Percentiles rank a stretch among this genome's conserved stretches.
Conservation (phyloP, 2,113 vertebrate species). For the Aspidoscelis tigris region DNA sequence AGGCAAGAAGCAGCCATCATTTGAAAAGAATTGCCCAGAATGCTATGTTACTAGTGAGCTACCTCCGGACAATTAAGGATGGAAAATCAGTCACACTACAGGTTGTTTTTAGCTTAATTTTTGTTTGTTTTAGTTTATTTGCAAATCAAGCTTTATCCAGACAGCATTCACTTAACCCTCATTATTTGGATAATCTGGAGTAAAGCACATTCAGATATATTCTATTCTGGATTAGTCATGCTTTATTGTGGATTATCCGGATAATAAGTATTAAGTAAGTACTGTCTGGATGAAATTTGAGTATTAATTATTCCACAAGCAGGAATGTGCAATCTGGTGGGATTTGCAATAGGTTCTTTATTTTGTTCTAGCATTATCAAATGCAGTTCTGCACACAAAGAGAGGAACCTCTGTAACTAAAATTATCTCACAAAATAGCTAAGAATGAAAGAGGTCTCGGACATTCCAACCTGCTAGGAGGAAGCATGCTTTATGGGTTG, state of each 20-base stretch:
- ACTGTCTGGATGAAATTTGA: no score
- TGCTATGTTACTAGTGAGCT: background rate
- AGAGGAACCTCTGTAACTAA: background rate
- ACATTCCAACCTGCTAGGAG: background rate
- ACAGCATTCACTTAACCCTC: no score
- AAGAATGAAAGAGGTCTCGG: background rate
- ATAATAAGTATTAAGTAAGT: no score
- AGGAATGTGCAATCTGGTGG: background rate
- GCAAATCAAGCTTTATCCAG: no score
- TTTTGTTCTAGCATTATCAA: slow-evolving; percentile 44
- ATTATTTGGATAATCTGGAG: no score
- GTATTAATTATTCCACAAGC: no score
- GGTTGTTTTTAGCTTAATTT: slow-evolving; percentile 11
- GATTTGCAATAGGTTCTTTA: slow-evolving; percentile 27
- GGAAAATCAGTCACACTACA: slow-evolving; percentile 10
- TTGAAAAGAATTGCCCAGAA: background rate
- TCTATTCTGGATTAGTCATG: no score
- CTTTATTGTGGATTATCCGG: no score
- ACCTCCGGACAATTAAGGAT: background rate
- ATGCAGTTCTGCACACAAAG: slow-evolving; percentile 34
- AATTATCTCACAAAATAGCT: background rate
- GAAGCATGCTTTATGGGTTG: background rate
- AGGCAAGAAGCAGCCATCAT: slow-evolving; percentile 33
- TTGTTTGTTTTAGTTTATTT: background rate
- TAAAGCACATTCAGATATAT: no score